Conservation (phyloP, 2,888 invertebrate species). For the Amphipyra tragopoginis region DNA sequence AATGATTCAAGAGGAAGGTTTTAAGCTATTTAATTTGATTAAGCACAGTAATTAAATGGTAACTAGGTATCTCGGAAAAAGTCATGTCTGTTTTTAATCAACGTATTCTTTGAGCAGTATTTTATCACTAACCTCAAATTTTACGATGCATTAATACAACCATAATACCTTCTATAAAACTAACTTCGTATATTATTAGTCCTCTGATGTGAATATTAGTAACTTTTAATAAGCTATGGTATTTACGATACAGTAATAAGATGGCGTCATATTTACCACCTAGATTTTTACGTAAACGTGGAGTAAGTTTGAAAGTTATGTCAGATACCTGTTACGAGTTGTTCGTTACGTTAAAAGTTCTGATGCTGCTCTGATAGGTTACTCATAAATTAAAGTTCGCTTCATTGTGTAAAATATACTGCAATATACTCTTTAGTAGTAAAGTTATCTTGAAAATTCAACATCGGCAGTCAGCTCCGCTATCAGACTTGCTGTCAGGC, state of each 20-base stretch:
- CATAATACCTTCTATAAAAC: conserved; percentile 9
- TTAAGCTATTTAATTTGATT: too few relatives aligned
- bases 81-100: not conserved
- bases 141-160: conserved; percentile 7
- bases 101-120: not conserved
- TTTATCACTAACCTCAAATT: not conserved
- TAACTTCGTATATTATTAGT: conserved; percentile 8
- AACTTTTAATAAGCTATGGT: conserved; percentile 23
- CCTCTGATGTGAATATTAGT: conserved; percentile 3
- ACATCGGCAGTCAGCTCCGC: too few relatives aligned
- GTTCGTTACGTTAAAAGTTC: conserved; percentile 16
- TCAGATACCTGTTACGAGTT: conserved; percentile 19
- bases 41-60: too few relatives aligned
- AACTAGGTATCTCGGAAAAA: not conserved
- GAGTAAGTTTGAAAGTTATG: conserved; percentile 18
- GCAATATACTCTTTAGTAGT: too few relatives aligned
- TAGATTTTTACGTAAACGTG: not conserved
- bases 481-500: too few relatives aligned
- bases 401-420: not conserved
- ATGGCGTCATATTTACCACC: conserved; percentile 8
- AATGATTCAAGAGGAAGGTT: too few relatives aligned
- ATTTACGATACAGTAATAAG: conserved; percentile 2
- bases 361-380: conserved; percentile 1
- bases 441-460: too few relatives aligned
- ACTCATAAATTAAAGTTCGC: conserved; percentile 8